Evolutionary conservation across 2,888 invertebrate genomes (phyloP).

Genomic region (Nesidiocoris tenuis): DNA sequence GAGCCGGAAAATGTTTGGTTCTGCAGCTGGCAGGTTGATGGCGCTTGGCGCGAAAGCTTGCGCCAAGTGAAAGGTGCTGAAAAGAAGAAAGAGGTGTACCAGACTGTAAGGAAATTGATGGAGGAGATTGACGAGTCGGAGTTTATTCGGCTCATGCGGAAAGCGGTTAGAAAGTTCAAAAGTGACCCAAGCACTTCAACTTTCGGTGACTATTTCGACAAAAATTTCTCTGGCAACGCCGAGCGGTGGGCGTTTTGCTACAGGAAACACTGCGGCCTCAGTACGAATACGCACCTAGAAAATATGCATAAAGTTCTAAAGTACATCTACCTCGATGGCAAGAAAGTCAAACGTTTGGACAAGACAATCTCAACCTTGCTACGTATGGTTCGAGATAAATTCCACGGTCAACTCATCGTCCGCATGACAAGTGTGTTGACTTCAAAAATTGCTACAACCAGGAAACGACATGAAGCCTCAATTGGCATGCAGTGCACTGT

Average conservation of each 20-base stretch:
- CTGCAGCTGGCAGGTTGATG: conserved; percentile 51
- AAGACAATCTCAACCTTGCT: conserved; percentile 49
- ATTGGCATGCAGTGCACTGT: background rate
- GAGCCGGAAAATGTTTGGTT: too few relatives aligned
- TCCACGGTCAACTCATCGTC: conserved; percentile 49
- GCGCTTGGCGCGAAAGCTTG: conserved; percentile 48
- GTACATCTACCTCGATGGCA: conserved; percentile 49
- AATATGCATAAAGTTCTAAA: conserved; percentile 50
- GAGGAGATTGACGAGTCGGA: background rate
- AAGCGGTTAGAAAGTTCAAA: background rate
- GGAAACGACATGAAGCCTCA: conserved; percentile 8
- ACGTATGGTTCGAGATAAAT: conserved; percentile 50
- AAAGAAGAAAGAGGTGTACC: conserved; percentile 17
- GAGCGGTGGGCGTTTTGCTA: conserved; percentile 49
- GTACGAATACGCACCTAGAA: conserved; percentile 51
- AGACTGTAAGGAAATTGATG: background rate
- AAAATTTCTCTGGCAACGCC: too few relatives aligned
- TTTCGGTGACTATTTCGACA: conserved; percentile 22
- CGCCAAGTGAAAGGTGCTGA: too few relatives aligned
- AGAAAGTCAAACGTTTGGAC: conserved; percentile 50
- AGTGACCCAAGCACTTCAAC: background rate
- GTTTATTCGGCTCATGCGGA: background rate
- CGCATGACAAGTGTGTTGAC: conserved; percentile 51
- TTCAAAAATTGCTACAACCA: conserved; percentile 4
- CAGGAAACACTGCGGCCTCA: conserved; percentile 48